Percentiles rank a stretch among this genome's conserved stretches.
phyloP scores from a whole-genome alignment of 2,113 vertebrate genomes.

The Xenopus tropicalis region DNA sequence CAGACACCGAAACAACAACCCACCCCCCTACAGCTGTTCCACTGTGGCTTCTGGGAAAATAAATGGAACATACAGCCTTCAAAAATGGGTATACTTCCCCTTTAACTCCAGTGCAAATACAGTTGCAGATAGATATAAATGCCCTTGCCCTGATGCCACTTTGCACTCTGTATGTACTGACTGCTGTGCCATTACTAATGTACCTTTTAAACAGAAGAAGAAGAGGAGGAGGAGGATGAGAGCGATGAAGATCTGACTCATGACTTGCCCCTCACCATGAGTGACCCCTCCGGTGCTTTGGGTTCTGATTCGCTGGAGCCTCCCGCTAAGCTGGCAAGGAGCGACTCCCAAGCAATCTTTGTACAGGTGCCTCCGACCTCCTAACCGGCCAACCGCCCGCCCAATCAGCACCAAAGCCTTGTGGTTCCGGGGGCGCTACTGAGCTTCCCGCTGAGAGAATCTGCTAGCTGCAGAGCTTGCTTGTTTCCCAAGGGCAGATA shows the following conservation, averaged over 20 bases:
- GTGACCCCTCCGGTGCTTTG: constrained; percentile 51
- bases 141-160: no score
- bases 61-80: no score
- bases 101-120: no score
- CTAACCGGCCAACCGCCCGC: constrained; percentile 31
- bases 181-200: no score
- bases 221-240: constrained; percentile 86
- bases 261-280: constrained; percentile 68
- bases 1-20: no score
- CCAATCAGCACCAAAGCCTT: constrained; percentile 32
- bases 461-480: neutral
- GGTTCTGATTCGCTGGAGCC: constrained; percentile 73
- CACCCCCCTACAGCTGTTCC: no score
- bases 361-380: constrained; percentile 62
- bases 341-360: constrained; percentile 63
- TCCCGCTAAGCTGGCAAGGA: constrained; percentile 74
- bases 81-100: no score
- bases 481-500: no score
- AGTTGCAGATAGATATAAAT: no score
- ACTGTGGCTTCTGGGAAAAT: no score
- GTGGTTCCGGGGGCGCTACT: neutral
- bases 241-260: constrained; percentile 80
- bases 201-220: constrained; percentile 71
- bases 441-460: neutral
- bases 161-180: neutral